These are phyloP conservation scores for Microtus ochrogaster DNA, from an alignment of 2,113 vertebrate species.

Conservation along the genomic window DNA sequence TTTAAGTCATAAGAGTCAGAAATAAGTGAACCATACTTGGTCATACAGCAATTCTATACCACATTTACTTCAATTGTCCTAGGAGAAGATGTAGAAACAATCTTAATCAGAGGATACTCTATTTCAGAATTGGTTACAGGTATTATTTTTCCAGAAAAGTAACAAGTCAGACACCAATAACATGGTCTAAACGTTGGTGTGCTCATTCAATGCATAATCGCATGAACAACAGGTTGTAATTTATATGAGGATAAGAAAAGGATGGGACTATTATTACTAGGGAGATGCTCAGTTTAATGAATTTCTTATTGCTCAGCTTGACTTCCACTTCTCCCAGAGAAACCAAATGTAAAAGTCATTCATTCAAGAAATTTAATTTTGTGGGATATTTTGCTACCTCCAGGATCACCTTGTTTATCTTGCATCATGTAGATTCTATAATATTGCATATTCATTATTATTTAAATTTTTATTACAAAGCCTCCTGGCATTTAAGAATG, in stretches of 20 bases:
- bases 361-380: conserved; percentile 31
- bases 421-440: background rate
- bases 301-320: background rate
- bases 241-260: conserved; percentile 43
- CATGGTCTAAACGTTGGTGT: conserved; percentile 59
- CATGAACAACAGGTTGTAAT: background rate
- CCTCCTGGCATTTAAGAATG: background rate
- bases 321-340: background rate
- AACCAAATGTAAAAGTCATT: background rate
- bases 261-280: background rate
- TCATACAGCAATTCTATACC: conserved; percentile 41
- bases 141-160: conserved; percentile 57
- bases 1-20: conserved; percentile 52
- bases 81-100: conserved; percentile 60
- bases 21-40: conserved; percentile 56
- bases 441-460: background rate
- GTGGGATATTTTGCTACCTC: background rate
- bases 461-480: background rate
- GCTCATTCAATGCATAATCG: conserved; percentile 43
- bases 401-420: background rate
- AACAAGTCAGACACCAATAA: conserved; percentile 65
- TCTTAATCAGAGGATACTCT: conserved; percentile 63
- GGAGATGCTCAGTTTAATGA: conserved; percentile 1
- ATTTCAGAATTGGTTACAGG: conserved; percentile 60
- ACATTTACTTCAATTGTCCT: conserved; percentile 40